A percentile compares a stretch with the other conserved stretches of the same genome.
Evolutionary conservation across 1,140 invertebrate genomes (phyloP).

Genomic region (Euschistus heros): DNA sequence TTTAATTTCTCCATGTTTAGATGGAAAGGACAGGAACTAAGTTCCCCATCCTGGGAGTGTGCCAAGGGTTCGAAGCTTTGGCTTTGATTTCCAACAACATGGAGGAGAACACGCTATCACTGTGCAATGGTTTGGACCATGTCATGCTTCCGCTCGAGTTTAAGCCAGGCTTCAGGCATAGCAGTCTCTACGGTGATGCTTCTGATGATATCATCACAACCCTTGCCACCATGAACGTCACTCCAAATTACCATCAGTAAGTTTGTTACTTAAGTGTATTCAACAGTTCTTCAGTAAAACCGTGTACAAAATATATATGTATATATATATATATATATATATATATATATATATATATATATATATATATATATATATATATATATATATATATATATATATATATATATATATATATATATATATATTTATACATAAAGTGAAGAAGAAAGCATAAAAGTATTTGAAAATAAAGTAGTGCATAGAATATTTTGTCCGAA

Average conservation of each 20-base stretch:
- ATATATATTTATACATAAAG: no score
- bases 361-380: no score
- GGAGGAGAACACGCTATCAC: constrained; percentile 37
- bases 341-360: no score
- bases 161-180: constrained; percentile 35
- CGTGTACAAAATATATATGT: no score
- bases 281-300: no score
- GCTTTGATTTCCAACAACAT: constrained; percentile 52
- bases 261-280: background rate
- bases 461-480: no score
- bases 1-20: background rate
- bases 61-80: constrained; percentile 77
- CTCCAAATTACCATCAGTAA: constrained; percentile 62
- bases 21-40: constrained; percentile 42
- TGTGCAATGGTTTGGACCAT: constrained; percentile 36
- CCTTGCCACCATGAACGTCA: constrained; percentile 50
- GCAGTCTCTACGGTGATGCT: constrained; percentile 46
- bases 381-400: no score
- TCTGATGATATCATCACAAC: constrained; percentile 44
- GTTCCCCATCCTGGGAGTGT: constrained; percentile 81
- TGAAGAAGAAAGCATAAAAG: no score
- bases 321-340: no score
- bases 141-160: constrained; percentile 50
- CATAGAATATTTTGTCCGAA: no score
- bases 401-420: no score